Evolutionary conservation across 92 coral and sea anemone species (phyloP).

Genomic region (Paramuricea clavata): DNA sequence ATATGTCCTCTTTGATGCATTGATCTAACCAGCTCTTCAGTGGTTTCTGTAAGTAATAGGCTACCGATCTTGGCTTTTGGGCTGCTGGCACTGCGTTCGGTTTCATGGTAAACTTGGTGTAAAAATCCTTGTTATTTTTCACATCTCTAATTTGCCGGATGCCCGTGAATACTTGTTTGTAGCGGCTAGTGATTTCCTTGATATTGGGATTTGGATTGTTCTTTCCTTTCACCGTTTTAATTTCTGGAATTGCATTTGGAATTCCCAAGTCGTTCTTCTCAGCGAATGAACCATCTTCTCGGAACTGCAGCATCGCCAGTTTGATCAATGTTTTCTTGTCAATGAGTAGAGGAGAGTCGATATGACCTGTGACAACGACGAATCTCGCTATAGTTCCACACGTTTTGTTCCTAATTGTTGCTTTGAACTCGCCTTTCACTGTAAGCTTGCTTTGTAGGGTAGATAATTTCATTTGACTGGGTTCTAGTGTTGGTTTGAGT

Average conservation of each 20-base stretch:
- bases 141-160: conserved; percentile 27
- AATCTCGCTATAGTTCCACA: conserved; percentile 53
- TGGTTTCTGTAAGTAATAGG: conserved; percentile 52
- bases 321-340: conserved; percentile 54
- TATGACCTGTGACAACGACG: conserved; percentile 53
- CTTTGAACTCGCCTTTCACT: conserved; percentile 68
- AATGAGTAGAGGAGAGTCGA: conserved; percentile 61
- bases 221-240: conserved; percentile 57
- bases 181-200: conserved; percentile 13
- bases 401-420: conserved; percentile 56
- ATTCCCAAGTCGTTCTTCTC: conserved; percentile 56
- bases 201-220: conserved; percentile 25
- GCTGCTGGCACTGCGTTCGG: conserved; percentile 27
- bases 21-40: neutral
- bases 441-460: conserved; percentile 60
- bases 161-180: conserved; percentile 44
- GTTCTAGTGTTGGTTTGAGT: conserved; percentile 25
- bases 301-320: conserved; percentile 53
- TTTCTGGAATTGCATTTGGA: conserved; percentile 58
- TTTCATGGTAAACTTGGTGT: neutral
- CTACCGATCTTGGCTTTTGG: conserved; percentile 65
- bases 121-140: neutral
- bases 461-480: conserved; percentile 47
- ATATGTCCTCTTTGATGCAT: neutral
- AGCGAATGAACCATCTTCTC: conserved; percentile 71